Evolutionary conservation across 2,888 invertebrate genomes (phyloP), one percentile per base, ranked within the genome.

Genomic region (Melieria picta): DNA sequence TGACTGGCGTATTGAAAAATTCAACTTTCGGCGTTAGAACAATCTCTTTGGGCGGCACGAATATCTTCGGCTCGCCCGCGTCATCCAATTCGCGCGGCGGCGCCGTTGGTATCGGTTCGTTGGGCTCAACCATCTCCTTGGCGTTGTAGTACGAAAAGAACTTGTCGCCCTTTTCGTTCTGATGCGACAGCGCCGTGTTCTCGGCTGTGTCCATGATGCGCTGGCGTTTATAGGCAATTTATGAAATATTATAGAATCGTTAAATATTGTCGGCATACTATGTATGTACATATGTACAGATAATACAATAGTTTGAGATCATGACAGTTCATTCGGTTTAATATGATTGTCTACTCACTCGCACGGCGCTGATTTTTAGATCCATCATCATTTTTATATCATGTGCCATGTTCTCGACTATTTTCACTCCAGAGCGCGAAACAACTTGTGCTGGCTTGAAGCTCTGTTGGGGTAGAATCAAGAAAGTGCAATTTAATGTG

Each of bases 151-250:
- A 93, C 67, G 90, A 89, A 84, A 90, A 93, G 80, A 90, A 89
- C 61, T 85, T 83, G 79, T 91, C 90, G 16, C 90, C 89, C 75
- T 87, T 85, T 66, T 88, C 88, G 68, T 88, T 88, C 78, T 89
- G 88, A 79, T 89, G 90, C 30, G 90, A 89, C 76, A 92, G 89
- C 1, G 94, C 94, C 83, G 93, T 92, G 77, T 93, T 92, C 84
- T 96, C 95, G 0, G 96, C 96, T 7, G 93, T 92, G 84, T 96
- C 95, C 88, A 95, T 94, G 80, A 96, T 95, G 80, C 96, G 90
- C 93, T 93, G 81, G 16, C 30, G 30, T 30, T 30, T 2, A 30
- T 30, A 30, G 30, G 30, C 77, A 67, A 61, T 67, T 65, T 69
- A 56, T 13, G 5, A 57, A 55, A 16, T 46, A 11, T 46, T 63